Evolutionary conservation across 2,797 vertebrate genomes (phyloP).

Genomic region (Carcharodon carcharias): DNA sequence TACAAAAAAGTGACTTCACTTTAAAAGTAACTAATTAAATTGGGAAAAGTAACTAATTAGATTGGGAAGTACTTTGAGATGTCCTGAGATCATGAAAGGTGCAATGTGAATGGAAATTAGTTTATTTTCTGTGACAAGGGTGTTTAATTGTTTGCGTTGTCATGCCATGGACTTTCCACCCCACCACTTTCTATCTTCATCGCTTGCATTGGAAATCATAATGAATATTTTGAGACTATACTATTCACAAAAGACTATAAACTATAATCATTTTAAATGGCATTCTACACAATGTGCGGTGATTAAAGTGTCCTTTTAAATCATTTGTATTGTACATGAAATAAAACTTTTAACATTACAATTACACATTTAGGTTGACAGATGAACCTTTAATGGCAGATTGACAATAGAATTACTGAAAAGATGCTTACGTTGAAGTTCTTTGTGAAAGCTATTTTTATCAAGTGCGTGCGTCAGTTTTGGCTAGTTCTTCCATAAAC

Average conservation of each 20-base stretch:
- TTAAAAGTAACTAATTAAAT: background rate
- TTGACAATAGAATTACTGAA: background rate
- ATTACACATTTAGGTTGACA: background rate
- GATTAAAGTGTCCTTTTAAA: background rate
- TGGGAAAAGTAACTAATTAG: background rate
- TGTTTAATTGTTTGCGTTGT: background rate
- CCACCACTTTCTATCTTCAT: background rate
- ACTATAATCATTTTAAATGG: background rate
- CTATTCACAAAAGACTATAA: background rate
- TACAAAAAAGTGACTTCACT: background rate
- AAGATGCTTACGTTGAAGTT: background rate
- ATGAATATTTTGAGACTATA: background rate
- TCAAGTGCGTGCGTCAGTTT: background rate
- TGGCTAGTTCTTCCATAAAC: background rate
- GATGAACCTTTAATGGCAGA: background rate
- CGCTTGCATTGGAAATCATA: background rate
- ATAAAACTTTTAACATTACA: background rate
- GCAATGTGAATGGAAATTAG: background rate
- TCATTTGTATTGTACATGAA: background rate
- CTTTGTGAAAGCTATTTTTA: constrained; percentile 4
- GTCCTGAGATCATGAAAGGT: background rate
- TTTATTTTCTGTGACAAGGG: background rate
- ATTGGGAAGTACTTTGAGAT: background rate
- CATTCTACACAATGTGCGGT: background rate
- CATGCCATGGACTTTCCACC: background rate